Percentiles rank a stretch among this genome's conserved stretches.
Evolutionary conservation across 2,797 vertebrate genomes (phyloP).

Genomic region (Sebastes glaucus): DNA sequence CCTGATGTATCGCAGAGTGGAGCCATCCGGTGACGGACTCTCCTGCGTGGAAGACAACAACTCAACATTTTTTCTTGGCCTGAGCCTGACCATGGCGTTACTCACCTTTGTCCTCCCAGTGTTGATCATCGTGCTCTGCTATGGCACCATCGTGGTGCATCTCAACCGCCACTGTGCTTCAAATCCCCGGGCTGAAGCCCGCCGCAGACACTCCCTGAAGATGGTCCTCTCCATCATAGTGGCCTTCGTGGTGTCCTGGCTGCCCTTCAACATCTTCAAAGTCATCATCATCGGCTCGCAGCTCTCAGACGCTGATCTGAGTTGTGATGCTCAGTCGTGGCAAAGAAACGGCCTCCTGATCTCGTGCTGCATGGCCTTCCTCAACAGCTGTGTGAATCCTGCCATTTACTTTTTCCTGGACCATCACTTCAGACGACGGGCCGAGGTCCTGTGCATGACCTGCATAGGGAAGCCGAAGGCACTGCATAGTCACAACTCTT

Average conservation of each 20-base stretch:
- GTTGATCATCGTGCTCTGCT: constrained; percentile 84
- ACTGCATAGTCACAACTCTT: constrained; percentile 46
- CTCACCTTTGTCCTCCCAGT: constrained; percentile 86
- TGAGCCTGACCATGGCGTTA: constrained; percentile 77
- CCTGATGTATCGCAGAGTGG: constrained; percentile 73
- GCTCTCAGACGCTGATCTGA: constrained; percentile 34
- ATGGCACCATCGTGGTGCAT: constrained; percentile 81
- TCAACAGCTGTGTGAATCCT: constrained; percentile 90
- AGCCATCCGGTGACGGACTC: accelerated
- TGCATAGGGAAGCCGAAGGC: constrained; percentile 41
- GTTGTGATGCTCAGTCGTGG: constrained; percentile 17
- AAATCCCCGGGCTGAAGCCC: constrained; percentile 67
- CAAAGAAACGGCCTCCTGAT: constrained; percentile 68
- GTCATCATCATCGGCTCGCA: constrained; percentile 60
- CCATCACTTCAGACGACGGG: constrained; percentile 82
- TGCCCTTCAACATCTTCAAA: constrained; percentile 87
- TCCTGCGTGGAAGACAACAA: constrained; percentile 72
- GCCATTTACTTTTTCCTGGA: constrained; percentile 88
- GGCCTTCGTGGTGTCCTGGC: constrained; percentile 88
- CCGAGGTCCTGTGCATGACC: constrained; percentile 20
- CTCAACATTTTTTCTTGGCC: constrained; percentile 63
- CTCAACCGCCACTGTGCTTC: constrained; percentile 76
- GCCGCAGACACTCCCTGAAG: constrained; percentile 83
- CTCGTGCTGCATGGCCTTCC: constrained; percentile 87
- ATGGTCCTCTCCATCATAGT: constrained; percentile 86